Evolutionary conservation across 2,888 invertebrate genomes (phyloP).

Genomic region (Chydorus sphaericus): DNA sequence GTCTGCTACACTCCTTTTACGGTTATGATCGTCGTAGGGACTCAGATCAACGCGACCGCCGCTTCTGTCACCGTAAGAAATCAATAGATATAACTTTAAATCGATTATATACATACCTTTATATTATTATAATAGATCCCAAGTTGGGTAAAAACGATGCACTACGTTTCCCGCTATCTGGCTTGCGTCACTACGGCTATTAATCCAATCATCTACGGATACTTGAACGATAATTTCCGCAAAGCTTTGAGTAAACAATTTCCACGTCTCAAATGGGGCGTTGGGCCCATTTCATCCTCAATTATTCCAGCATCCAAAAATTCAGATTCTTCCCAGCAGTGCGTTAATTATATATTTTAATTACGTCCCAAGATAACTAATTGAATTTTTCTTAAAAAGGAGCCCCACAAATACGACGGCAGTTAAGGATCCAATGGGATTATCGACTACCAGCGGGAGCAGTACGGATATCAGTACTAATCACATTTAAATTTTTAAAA

Average conservation of each 20-base stretch:
- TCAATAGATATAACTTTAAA: too few relatives aligned
- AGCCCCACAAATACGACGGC: too few relatives aligned
- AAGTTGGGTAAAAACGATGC: slow-evolving; percentile 41
- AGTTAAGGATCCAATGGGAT: too few relatives aligned
- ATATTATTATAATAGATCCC: slow-evolving; percentile 34
- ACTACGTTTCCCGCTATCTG: slow-evolving; percentile 52
- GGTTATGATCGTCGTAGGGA: slow-evolving; percentile 47
- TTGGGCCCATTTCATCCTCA: not conserved
- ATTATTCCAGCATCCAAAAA: not conserved
- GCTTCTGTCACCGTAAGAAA: not conserved
- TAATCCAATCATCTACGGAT: slow-evolving; percentile 62
- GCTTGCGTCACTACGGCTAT: slow-evolving; percentile 56
- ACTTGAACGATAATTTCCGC: slow-evolving; percentile 51
- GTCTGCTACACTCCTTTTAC: slow-evolving; percentile 59
- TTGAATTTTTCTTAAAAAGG: too few relatives aligned
- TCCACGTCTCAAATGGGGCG: slow-evolving; percentile 15
- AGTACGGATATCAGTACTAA: too few relatives aligned
- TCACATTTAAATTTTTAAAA: too few relatives aligned
- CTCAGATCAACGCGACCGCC: slow-evolving; percentile 29
- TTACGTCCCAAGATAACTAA: too few relatives aligned
- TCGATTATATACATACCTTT: too few relatives aligned
- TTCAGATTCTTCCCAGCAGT: too few relatives aligned
- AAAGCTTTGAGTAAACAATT: slow-evolving; percentile 38
- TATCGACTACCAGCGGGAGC: too few relatives aligned
- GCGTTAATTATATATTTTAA: too few relatives aligned